A percentile compares a stretch with the other conserved stretches of the same genome.
Conservation (phyloP, 2,113 vertebrate genomes). For the Urocolius indicus region DNA sequence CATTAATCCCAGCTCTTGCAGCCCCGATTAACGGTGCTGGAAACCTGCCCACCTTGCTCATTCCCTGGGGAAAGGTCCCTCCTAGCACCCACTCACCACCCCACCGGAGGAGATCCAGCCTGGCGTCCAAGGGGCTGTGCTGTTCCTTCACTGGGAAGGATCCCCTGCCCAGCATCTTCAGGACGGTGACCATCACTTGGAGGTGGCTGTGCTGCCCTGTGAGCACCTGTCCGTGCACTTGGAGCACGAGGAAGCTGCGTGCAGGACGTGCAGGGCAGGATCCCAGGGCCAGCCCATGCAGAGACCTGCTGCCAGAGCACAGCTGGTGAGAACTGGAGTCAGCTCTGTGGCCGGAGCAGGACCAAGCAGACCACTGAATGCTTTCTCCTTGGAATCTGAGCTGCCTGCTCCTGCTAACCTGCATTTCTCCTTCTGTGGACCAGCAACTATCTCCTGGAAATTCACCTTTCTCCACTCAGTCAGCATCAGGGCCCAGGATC, state of each 20-base stretch:
- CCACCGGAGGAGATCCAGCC: fast-evolving
- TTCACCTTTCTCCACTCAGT: neutral
- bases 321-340: neutral
- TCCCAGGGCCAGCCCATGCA: fast-evolving
- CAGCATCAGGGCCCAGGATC: fast-evolving
- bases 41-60: neutral
- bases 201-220: neutral
- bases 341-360: neutral
- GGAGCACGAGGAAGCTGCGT: neutral
- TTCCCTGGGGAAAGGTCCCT: neutral
- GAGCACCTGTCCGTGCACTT: fast-evolving
- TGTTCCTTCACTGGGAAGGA: fast-evolving
- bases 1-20: constrained; percentile 50
- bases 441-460: neutral
- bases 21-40: constrained; percentile 46
- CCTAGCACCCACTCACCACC: fast-evolving
- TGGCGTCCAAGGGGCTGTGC: neutral
- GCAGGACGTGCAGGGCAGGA: neutral
- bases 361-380: neutral
- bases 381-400: neutral
- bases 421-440: neutral
- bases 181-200: fast-evolving
- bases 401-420: neutral
- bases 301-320: neutral
- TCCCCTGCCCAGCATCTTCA: neutral